Conservation (phyloP, 2,113 vertebrate genomes). For the Colossoma macropomum region DNA sequence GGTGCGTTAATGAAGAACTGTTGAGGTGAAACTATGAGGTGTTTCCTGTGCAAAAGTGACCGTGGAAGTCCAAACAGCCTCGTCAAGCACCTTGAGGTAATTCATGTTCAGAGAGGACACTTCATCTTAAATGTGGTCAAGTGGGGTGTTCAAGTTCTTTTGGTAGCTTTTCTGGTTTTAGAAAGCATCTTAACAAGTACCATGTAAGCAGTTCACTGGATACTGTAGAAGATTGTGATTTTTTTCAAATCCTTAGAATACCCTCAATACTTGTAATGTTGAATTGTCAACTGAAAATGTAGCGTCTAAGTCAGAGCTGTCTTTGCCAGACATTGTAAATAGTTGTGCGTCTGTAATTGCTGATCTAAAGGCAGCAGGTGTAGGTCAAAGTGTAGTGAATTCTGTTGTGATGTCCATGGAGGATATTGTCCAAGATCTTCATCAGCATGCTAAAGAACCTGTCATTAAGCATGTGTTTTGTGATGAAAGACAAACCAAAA, state of each 20-base stretch:
- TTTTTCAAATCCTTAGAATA: neutral
- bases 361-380: too few species aligned
- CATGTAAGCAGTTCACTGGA: neutral
- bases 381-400: too few species aligned
- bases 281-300: neutral
- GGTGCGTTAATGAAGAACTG: neutral
- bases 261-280: neutral
- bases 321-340: neutral
- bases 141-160: neutral
- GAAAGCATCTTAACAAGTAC: neutral
- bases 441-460: neutral
- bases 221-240: neutral
- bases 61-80: neutral
- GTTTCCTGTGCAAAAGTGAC: neutral
- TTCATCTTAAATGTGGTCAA: neutral
- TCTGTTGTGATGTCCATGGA: too few species aligned
- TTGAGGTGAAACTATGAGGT: too few species aligned
- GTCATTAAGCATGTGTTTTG: neutral
- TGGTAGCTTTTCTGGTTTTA: too few species aligned
- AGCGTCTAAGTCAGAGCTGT: neutral
- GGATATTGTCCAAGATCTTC: neutral
- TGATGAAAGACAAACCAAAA: constrained; percentile 24
- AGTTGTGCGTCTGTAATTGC: too few species aligned
- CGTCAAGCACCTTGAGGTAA: neutral
- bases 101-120: neutral